Conservation (phyloP, 2,797 vertebrate genomes). For the Choloepus didactylus region DNA sequence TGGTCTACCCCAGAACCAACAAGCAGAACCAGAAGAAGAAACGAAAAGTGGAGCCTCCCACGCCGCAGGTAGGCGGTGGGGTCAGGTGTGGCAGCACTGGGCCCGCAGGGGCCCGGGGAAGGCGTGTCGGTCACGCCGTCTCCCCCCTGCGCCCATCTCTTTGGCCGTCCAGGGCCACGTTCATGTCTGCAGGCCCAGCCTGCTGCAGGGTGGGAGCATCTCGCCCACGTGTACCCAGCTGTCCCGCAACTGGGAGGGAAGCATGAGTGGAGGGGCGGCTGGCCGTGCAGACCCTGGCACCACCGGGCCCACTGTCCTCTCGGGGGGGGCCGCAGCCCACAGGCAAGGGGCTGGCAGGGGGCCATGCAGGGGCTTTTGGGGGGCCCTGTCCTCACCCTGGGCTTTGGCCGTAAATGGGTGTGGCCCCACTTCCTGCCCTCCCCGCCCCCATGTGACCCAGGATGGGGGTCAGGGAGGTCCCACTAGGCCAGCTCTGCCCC, state of each 20-base stretch:
- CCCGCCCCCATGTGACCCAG: slow-evolving; percentile 75
- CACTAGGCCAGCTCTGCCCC: neutral
- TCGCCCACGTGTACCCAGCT: too few relatives aligned
- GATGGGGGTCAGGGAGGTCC: neutral
- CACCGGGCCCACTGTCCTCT: slow-evolving; percentile 60
- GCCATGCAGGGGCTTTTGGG: slow-evolving; percentile 66
- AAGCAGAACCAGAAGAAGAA: slow-evolving; percentile 99
- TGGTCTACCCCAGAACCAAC: slow-evolving; percentile 97
- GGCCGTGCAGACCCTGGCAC: too few relatives aligned
- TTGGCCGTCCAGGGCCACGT: neutral
- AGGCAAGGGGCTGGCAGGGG: slow-evolving; percentile 65
- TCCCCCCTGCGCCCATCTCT: neutral
- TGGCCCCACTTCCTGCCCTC: slow-evolving; percentile 48
- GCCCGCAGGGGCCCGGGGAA: neutral
- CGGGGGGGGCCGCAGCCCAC: slow-evolving; percentile 81
- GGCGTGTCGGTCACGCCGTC: neutral
- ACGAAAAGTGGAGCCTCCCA: slow-evolving; percentile 97
- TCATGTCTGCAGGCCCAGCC: too few relatives aligned
- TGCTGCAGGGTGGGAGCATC: too few relatives aligned
- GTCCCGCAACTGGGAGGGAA: too few relatives aligned
- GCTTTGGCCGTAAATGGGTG: slow-evolving; percentile 86
- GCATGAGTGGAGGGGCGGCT: too few relatives aligned
- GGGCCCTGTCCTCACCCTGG: slow-evolving; percentile 69
- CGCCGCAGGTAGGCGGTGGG: slow-evolving; percentile 92
- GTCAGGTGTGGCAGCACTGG: neutral